phyloP scores from a whole-genome alignment of 2,888 invertebrate species.

The Nemapogon koenigi region DNA sequence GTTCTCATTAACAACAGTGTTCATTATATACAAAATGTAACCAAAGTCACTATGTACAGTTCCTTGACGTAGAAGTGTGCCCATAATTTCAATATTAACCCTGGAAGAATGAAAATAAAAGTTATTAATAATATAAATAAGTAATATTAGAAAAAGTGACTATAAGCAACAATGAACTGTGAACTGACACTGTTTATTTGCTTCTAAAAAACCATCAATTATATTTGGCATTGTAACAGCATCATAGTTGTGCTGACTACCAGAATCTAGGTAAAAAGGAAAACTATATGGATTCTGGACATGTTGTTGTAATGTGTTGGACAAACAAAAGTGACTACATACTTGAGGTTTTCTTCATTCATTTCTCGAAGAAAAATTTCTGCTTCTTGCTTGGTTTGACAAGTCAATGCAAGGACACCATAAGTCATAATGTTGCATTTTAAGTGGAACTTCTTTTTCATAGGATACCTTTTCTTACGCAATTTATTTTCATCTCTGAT shows the following conservation, averaged over 20 bases:
- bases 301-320: no score
- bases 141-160: neutral
- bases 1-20: conserved; percentile 65
- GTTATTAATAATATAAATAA: conserved; percentile 7
- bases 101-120: conserved; percentile 43
- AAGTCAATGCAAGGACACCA: conserved; percentile 84
- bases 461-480: conserved; percentile 31
- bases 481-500: conserved; percentile 55
- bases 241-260: no score
- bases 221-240: no score
- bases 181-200: no score
- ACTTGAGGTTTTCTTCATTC: conserved; percentile 71
- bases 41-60: conserved; percentile 64
- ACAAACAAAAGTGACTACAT: conserved; percentile 14
- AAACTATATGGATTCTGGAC: no score
- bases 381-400: conserved; percentile 69
- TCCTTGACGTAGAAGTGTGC: conserved; percentile 74
- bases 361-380: conserved; percentile 73
- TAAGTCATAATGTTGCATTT: conserved; percentile 82
- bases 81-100: conserved; percentile 77
- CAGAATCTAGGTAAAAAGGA: no score
- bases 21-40: conserved; percentile 74
- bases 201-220: no score
- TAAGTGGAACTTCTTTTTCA: conserved; percentile 51
- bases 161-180: neutral